A percentile compares a stretch with the other conserved stretches of the same genome.
Conservation (phyloP, 1,140 invertebrate species). For the Varroa destructor region DNA sequence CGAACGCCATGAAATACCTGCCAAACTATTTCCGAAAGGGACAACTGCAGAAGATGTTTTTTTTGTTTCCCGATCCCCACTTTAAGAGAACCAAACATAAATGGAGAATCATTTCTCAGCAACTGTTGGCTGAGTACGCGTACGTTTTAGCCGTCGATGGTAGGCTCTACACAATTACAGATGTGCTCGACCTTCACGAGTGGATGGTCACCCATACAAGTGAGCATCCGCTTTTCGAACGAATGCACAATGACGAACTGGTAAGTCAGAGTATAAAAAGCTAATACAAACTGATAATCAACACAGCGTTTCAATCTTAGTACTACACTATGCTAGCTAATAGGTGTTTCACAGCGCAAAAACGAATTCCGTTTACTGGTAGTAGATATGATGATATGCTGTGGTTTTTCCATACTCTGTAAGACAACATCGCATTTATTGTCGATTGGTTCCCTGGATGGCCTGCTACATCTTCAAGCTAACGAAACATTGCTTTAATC, state of each 20-base stretch:
- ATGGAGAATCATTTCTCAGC: constrained; percentile 93
- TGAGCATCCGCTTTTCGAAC: constrained; percentile 77
- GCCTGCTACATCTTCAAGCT: no score
- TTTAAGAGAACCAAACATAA: constrained; percentile 99
- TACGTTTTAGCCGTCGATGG: constrained; percentile 73
- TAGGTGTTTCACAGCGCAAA: no score
- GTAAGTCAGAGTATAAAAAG: constrained; percentile 43
- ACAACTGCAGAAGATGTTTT: constrained; percentile 95
- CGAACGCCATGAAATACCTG: constrained; percentile 95
- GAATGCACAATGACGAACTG: constrained; percentile 56
- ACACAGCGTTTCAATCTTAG: not conserved
- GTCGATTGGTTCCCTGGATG: no score
- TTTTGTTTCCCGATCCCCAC: constrained; percentile 98
- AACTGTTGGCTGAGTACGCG: constrained; percentile 86
- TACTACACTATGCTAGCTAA: no score
- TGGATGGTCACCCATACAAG: constrained; percentile 91
- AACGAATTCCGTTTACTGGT: no score
- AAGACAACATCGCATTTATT: no score
- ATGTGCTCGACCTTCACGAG: constrained; percentile 89
- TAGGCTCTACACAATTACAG: constrained; percentile 87
- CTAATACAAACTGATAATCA: constrained; percentile 13
- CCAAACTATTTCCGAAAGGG: constrained; percentile 92
- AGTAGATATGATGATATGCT: no score
- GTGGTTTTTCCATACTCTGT: no score
- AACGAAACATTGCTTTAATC: no score